Evolutionary conservation across 2,888 invertebrate genomes (phyloP).

Genomic region (Dasysyrphus tricinctus): DNA sequence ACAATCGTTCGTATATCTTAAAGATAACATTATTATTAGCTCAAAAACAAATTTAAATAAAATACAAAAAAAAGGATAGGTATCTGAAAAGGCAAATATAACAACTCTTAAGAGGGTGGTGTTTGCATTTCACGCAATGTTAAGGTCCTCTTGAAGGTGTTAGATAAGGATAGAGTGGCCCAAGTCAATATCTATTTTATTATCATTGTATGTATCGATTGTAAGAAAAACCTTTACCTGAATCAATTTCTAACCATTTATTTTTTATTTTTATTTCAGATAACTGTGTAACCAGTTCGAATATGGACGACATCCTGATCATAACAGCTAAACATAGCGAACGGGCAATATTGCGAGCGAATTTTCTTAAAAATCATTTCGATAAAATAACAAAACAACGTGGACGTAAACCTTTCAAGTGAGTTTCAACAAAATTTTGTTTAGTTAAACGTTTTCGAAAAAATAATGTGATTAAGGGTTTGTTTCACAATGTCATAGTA

Average conservation of each 20-base stretch:
- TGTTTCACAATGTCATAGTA: too few species aligned
- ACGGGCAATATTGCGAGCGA: conserved; percentile 91
- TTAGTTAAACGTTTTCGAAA: neutral
- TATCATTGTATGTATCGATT: conserved; percentile 26
- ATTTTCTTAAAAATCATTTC: conserved; percentile 92
- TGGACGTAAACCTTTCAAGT: conserved; percentile 92
- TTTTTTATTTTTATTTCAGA: conserved; percentile 79
- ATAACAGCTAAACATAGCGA: conserved; percentile 91
- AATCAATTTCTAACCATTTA: conserved; percentile 19
- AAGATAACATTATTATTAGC: conserved; percentile 47
- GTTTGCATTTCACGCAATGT: conserved; percentile 46
- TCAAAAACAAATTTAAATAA: conserved; percentile 50
- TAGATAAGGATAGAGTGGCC: conserved; percentile 37
- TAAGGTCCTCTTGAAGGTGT: conserved; percentile 26
- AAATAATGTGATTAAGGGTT: neutral
- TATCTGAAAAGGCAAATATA: conserved; percentile 11
- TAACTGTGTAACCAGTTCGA: conserved; percentile 83
- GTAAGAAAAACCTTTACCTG: neutral
- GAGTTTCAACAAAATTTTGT: conserved; percentile 79
- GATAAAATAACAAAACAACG: conserved; percentile 93
- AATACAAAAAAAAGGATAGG: conserved; percentile 8
- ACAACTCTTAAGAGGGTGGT: conserved; percentile 40
- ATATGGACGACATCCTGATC: conserved; percentile 93
- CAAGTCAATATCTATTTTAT: conserved; percentile 57
- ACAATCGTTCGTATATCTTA: conserved; percentile 38